Conservation (phyloP, 2,113 vertebrate genomes). For the Pandion haliaetus region DNA sequence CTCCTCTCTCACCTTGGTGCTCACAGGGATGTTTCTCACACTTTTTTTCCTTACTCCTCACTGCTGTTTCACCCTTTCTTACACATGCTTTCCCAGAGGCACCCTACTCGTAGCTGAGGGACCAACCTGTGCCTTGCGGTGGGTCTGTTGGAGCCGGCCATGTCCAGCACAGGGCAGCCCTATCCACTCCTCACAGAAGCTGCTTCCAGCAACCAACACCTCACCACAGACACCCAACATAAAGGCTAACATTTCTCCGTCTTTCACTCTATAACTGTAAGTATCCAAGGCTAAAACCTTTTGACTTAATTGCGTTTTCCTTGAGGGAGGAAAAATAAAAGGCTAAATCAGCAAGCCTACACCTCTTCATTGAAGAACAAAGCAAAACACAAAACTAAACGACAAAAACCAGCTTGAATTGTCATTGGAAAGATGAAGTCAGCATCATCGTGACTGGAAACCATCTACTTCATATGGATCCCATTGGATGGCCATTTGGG, state of each 20-base stretch:
- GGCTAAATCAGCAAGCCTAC: neutral
- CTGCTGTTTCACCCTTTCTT: neutral
- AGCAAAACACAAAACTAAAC: neutral
- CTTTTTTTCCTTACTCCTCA: neutral
- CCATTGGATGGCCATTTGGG: neutral
- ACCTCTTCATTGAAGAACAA: neutral
- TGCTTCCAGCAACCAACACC: neutral
- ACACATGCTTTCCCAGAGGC: neutral
- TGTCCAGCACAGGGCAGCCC: neutral
- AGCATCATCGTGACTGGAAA: neutral
- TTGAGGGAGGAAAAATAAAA: neutral
- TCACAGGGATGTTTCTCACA: neutral
- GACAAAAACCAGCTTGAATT: neutral
- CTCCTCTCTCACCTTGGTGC: neutral
- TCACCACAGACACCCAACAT: neutral
- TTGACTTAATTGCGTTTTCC: neutral
- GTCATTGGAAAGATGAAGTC: neutral
- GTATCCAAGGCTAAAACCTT: conserved; percentile 2
- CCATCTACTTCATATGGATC: neutral
- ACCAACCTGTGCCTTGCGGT: neutral
- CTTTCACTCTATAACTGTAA: neutral
- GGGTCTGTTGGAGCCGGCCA: accelerated
- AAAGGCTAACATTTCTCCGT: neutral
- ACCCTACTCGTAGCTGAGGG: neutral
- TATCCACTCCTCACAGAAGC: neutral